These are phyloP conservation scores for Arbacia lixula DNA, from an alignment of 53 echinoderm and acorn worm species.

Conservation along the genomic window DNA sequence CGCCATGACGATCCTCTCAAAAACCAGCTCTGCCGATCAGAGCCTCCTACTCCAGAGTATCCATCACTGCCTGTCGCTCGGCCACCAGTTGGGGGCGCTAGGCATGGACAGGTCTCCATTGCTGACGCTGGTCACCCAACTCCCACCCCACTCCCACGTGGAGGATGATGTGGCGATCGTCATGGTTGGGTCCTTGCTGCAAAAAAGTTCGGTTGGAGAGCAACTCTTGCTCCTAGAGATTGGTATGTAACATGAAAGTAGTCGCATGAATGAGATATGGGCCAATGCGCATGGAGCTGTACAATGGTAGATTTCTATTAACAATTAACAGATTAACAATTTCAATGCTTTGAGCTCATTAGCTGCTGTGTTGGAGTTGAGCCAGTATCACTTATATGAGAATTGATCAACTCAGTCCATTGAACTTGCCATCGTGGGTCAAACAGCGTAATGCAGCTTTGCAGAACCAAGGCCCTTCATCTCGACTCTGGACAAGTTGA, in stretches of 20 bases:
- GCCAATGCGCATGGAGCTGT: no score
- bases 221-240: not conserved
- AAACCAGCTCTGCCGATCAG: not conserved
- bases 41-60: not conserved
- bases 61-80: slow-evolving; percentile 19
- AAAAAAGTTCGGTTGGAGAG: slow-evolving; percentile 13
- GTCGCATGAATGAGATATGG: no score
- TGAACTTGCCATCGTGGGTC: no score
- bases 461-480: no score
- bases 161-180: not conserved
- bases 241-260: not conserved
- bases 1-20: slow-evolving; percentile 1
- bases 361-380: no score
- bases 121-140: not conserved
- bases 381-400: no score
- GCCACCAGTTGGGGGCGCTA: not conserved
- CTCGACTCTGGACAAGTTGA: no score
- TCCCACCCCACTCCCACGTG: not conserved
- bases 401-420: no score
- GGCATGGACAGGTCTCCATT: slow-evolving; percentile 23
- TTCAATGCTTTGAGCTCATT: no score
- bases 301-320: no score
- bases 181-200: slow-evolving; percentile 14
- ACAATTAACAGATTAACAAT: no score
- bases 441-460: no score